These are phyloP conservation scores for Mayetiola destructor DNA, from an alignment of 2,888 invertebrate genomes.

Conservation along the genomic window DNA sequence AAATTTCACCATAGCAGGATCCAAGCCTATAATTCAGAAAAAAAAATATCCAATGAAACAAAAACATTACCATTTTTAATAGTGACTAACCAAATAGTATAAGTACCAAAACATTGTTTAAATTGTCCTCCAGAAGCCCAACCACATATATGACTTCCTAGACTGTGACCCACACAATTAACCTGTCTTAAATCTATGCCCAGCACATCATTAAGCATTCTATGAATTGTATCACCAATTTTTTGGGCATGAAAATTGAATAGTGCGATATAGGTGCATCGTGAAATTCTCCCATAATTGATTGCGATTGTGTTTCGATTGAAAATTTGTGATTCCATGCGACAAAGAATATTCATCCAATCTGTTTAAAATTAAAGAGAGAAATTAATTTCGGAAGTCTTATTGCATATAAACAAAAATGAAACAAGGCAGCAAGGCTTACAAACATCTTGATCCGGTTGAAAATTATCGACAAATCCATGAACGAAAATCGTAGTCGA, in stretches of 20 bases:
- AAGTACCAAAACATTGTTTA: background rate
- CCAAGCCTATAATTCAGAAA: background rate
- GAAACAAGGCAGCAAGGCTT: too few species aligned
- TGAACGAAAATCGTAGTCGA: background rate
- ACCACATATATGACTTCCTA: background rate
- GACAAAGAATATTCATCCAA: background rate
- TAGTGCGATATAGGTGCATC: background rate
- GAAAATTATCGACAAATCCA: background rate
- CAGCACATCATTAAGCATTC: background rate
- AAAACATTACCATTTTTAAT: too few species aligned
- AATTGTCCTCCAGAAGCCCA: background rate
- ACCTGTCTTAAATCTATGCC: background rate
- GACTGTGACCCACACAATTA: background rate
- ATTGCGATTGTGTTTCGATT: background rate
- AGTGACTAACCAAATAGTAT: too few species aligned
- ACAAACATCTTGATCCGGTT: background rate
- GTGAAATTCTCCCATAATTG: background rate
- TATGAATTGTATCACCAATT: background rate
- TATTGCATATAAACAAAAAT: too few species aligned
- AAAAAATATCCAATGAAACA: too few species aligned
- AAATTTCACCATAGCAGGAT: background rate
- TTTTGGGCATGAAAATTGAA: background rate
- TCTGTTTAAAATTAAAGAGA: too few species aligned
- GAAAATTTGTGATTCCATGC: background rate
- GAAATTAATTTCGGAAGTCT: too few species aligned